A percentile compares a stretch with the other conserved stretches of the same genome.
phyloP scores from a whole-genome alignment of 2,113 vertebrate genomes.

The Zosterops lateralis region DNA sequence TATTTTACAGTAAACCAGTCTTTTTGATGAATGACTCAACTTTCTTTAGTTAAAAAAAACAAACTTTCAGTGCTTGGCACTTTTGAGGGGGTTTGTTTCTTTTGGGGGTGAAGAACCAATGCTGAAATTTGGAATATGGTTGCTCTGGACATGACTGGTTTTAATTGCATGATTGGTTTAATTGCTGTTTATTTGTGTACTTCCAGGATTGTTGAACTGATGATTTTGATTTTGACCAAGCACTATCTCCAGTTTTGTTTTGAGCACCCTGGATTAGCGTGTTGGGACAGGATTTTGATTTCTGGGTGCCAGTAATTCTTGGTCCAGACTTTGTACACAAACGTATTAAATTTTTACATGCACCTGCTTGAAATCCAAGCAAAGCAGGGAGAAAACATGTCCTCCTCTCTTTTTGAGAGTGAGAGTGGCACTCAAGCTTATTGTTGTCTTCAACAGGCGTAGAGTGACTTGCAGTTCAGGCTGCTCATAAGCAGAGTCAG shows the following conservation, averaged over 20 bases:
- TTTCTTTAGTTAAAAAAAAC: neutral
- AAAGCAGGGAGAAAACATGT: neutral
- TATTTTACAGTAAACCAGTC: neutral
- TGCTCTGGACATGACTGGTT: neutral
- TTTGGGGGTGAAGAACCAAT: neutral
- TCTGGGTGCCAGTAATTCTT: neutral
- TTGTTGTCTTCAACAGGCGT: rapidly evolving
- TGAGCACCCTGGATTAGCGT: rapidly evolving
- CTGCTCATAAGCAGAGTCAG: rapidly evolving
- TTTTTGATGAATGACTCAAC: neutral
- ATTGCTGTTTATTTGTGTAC: neutral
- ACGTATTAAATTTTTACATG: neutral
- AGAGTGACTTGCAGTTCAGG: neutral
- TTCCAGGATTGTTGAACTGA: neutral
- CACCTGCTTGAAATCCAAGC: neutral
- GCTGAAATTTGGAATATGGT: neutral
- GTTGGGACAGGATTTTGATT: neutral
- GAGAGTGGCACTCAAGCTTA: neutral
- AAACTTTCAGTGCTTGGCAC: neutral
- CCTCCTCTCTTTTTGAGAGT: neutral
- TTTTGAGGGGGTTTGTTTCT: neutral
- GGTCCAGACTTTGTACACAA: neutral
- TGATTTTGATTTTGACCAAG: neutral
- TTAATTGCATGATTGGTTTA: neutral
- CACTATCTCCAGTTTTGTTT: neutral